Base-by-base conservation (phyloP, 1,140 invertebrate genomes). In the Drosophila ercepeae region DNA sequence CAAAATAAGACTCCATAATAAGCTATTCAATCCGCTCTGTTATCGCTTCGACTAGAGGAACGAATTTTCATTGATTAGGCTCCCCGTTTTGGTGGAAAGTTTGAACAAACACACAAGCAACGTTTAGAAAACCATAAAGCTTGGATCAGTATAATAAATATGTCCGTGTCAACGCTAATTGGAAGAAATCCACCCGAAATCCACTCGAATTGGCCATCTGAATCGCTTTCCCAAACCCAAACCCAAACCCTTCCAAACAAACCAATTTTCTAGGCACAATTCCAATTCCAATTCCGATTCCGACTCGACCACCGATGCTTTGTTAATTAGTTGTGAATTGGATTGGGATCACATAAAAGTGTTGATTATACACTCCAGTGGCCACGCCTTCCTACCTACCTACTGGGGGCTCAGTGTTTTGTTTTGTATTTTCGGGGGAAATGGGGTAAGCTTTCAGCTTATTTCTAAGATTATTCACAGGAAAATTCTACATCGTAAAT, bases 341-440 rank as follows among this genome's bases (percentile, higher is more conserved):
- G 81, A 86, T 86, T 78, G 76, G 63, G 81, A 86, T 86, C 81
- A 86, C 81, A 86, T 86, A 86, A 86, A 86, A 86, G 81, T 88
- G 81, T 86, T 86, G 82, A 86, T 86, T 86, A 81, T 76, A 75
- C 68, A 71, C 69, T 64, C 32, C 45, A 57, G 50, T 63, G 57
- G 63, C 58, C 36, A 42, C 32, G 67, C 52, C 55, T 55, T 41
- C 39, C 25, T 23, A 27, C 42, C 53, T n/a, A n/a, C 55, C 63
- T 11, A 21, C 21, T 44, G 71, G 60, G 59, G 65, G 75, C 49
- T 44, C 79, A 79, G 75, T 79, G 81, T 63, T 79, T 74, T 55
- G 70, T 54, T 36, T 52, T 29, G n/a, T 16, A 25, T 14, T 65
- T 42, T 68, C 41, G 64, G 42, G 25, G 45, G 72, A 63, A 86